Conservation (phyloP, 2,113 vertebrate species). For the Caretta caretta region DNA sequence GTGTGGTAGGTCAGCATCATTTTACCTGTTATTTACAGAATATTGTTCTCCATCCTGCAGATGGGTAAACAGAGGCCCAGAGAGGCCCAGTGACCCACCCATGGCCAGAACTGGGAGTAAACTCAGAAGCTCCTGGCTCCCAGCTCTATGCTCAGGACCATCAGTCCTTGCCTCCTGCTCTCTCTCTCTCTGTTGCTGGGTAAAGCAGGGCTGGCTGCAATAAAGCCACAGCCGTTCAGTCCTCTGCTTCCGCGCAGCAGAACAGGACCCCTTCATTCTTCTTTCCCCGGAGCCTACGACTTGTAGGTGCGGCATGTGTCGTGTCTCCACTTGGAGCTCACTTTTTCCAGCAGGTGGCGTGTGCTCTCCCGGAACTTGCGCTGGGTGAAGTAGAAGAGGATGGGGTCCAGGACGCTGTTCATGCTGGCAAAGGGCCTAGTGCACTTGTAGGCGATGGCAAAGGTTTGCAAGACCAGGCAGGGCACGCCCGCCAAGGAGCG, state of each 20-base stretch:
- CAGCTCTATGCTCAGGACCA: not conserved
- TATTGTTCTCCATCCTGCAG: too few relatives aligned
- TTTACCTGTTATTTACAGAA: not conserved
- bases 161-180: not conserved
- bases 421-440: slow-evolving; percentile 95
- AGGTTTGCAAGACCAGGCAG: slow-evolving; percentile 83
- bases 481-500: slow-evolving; percentile 75
- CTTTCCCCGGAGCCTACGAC: not conserved
- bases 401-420: slow-evolving; percentile 96
- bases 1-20: not conserved
- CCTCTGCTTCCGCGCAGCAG: rapidly evolving
- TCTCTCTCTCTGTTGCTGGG: not conserved
- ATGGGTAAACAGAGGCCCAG: not conserved
- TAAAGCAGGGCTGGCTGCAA: not conserved
- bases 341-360: slow-evolving; percentile 81
- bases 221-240: rapidly evolving
- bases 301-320: slow-evolving; percentile 21
- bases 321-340: slow-evolving; percentile 81
- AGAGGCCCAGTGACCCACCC: not conserved
- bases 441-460: slow-evolving; percentile 92
- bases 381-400: slow-evolving; percentile 96
- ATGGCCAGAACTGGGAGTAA: not conserved
- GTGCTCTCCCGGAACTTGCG: slow-evolving; percentile 88
- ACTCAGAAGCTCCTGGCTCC: rapidly evolving
- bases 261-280: rapidly evolving